Conservation (phyloP, 2,797 vertebrate genomes). For the Eulemur mongoz region DNA sequence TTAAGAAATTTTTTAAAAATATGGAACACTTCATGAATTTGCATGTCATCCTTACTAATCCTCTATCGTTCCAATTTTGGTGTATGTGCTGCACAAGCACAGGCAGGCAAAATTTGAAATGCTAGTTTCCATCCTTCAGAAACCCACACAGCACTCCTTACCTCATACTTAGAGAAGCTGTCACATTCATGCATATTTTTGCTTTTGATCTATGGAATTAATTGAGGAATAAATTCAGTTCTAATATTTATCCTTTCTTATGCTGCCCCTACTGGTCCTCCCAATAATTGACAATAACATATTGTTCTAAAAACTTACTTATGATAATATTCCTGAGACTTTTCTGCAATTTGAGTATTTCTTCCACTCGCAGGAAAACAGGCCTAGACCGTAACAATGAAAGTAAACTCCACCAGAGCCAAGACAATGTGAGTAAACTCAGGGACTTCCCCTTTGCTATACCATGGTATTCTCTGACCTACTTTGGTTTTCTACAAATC, state of each 20-base stretch:
- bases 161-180: background rate
- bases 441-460: constrained; percentile 80
- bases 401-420: constrained; percentile 79
- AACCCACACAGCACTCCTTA: background rate
- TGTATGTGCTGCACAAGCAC: background rate
- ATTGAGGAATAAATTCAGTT: constrained; percentile 60
- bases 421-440: constrained; percentile 71
- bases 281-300: constrained; percentile 75
- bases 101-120: constrained; percentile 20
- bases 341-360: constrained; percentile 84
- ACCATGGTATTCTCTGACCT: constrained; percentile 51
- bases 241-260: constrained; percentile 46
- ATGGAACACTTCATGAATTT: background rate
- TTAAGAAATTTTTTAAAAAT: background rate
- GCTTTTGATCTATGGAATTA: constrained; percentile 51
- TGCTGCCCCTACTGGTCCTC: constrained; percentile 47
- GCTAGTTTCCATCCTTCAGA: background rate
- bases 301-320: constrained; percentile 70
- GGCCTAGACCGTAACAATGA: constrained; percentile 81
- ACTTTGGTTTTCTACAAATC: constrained; percentile 54
- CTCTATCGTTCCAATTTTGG: background rate
- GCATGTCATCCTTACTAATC: background rate
- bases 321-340: constrained; percentile 58
- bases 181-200: constrained; percentile 4
- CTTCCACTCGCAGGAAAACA: constrained; percentile 82